Conservation (phyloP, 1,140 invertebrate species). For the Globodera ellingtonae region DNA sequence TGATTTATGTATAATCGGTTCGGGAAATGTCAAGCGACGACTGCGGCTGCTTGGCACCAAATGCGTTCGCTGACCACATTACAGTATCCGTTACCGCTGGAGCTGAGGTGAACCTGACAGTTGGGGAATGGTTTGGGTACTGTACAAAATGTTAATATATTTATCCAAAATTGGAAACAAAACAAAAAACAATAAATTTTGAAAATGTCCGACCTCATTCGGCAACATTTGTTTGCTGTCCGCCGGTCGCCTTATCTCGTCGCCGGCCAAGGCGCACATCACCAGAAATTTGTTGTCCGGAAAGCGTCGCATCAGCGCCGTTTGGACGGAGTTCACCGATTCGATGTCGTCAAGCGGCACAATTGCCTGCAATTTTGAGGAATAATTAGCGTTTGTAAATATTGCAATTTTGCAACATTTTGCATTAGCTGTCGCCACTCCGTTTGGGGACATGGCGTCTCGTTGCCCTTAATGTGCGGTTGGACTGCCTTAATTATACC, state of each 20-base stretch:
- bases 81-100: conserved; percentile 24
- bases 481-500: conserved; percentile 8
- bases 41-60: conserved; percentile 26
- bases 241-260: conserved; percentile 2
- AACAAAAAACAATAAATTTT: too few species aligned
- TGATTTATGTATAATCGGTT: too few species aligned
- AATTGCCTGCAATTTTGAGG: conserved; percentile 7
- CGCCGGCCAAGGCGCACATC: conserved; percentile 7
- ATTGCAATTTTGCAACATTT: background rate
- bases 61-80: conserved; percentile 14
- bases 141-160: too few species aligned
- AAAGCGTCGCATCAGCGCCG: conserved; percentile 3
- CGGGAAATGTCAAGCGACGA: background rate
- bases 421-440: conserved; percentile 21
- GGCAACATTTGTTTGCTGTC: conserved; percentile 6
- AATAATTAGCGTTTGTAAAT: background rate
- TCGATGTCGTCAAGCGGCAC: conserved; percentile 5
- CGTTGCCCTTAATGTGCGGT: conserved; percentile 10
- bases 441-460: conserved; percentile 17
- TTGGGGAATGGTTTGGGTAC: too few species aligned
- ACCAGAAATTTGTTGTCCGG: conserved; percentile 23
- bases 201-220: background rate
- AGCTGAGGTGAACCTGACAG: conserved; percentile 5
- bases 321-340: conserved; percentile 20
- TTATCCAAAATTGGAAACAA: too few species aligned